Conservation (phyloP, 1,140 invertebrate species). For the Macrotrachela quadricornifera region DNA sequence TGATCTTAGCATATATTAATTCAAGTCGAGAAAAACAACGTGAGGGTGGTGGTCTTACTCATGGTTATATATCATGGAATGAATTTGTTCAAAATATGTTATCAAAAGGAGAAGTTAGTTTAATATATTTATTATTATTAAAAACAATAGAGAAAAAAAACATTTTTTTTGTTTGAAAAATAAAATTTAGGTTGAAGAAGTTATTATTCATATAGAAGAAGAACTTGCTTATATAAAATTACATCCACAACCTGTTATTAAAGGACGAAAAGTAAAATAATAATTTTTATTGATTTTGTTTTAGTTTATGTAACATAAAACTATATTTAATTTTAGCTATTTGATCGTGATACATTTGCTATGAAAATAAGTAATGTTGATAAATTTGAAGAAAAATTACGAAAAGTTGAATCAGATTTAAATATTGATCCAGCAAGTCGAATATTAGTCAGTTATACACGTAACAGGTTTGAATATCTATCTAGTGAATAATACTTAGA, state of each 20-base stretch:
- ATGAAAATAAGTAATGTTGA: constrained; percentile 17
- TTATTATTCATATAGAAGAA: constrained; percentile 57
- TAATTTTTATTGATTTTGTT: constrained; percentile 4
- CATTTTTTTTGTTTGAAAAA: too few relatives aligned
- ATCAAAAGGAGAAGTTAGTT: constrained; percentile 24
- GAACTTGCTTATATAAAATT: constrained; percentile 61
- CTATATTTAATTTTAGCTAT: too few relatives aligned
- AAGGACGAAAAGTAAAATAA: constrained; percentile 44
- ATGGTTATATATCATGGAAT: neutral
- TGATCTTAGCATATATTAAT: too few relatives aligned
- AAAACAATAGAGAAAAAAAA: too few relatives aligned
- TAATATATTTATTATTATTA: too few relatives aligned
- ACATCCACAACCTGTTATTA: constrained; percentile 60
- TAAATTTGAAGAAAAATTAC: constrained; percentile 63
- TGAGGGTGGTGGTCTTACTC: too few relatives aligned
- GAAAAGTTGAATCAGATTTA: constrained; percentile 46
- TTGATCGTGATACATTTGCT: too few relatives aligned
- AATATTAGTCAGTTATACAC: constrained; percentile 51
- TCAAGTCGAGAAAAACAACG: too few relatives aligned
- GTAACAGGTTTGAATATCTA: constrained; percentile 11
- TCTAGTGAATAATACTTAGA: too few relatives aligned
- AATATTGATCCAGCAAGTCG: constrained; percentile 46
- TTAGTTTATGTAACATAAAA: neutral
- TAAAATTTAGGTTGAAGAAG: constrained; percentile 7
- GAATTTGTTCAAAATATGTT: neutral